These are phyloP conservation scores for Tenthredo scrophulariae DNA, from an alignment of 2,888 invertebrate genomes.

Conservation along the genomic window DNA sequence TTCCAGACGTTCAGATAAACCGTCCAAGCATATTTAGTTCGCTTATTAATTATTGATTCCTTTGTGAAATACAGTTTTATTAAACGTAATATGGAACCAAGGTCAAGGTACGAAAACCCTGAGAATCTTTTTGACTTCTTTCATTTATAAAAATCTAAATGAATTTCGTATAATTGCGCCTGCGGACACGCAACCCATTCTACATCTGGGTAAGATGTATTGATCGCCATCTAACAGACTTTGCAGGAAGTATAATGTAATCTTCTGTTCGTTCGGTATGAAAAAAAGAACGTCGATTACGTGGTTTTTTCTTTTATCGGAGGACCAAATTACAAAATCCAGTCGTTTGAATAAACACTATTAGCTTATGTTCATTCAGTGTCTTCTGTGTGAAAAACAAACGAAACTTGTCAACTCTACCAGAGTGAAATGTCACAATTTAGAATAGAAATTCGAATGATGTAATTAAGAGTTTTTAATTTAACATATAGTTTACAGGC, in stretches of 20 bases:
- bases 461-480: slow-evolving; percentile 13
- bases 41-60: slow-evolving; percentile 16
- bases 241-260: not conserved
- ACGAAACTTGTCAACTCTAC: not conserved
- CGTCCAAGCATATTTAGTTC: slow-evolving; percentile 43
- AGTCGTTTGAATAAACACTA: not conserved
- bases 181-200: slow-evolving; percentile 8
- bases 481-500: not conserved
- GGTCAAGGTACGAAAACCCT: not conserved
- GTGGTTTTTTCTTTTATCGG: not conserved
- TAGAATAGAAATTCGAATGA: slow-evolving; percentile 1
- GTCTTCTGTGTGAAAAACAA: not conserved
- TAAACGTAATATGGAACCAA: not conserved
- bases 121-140: not conserved
- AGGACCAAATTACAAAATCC: slow-evolving; percentile 1
- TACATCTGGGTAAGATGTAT: not conserved
- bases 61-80: slow-evolving; percentile 22
- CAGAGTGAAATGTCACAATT: slow-evolving; percentile 15
- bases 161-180: not conserved
- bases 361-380: not conserved
- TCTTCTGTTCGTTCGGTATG: slow-evolving; percentile 1
- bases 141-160: not conserved
- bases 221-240: slow-evolving; percentile 39
- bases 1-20: slow-evolving; percentile 52
- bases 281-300: not conserved